These are phyloP conservation scores for Podabrus alpinus DNA, from an alignment of 2,888 invertebrate genomes.

Conservation along the genomic window DNA sequence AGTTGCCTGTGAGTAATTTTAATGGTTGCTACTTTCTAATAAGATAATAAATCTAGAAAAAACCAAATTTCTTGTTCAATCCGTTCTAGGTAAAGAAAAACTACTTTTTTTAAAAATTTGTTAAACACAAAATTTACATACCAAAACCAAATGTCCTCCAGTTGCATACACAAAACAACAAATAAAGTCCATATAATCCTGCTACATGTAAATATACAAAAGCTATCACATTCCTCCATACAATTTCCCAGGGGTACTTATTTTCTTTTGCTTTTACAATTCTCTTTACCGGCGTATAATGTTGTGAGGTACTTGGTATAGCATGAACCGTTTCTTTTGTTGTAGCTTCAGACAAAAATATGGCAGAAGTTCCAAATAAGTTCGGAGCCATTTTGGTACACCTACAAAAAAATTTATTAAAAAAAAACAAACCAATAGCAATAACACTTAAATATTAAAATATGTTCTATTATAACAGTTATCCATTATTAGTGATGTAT, in stretches of 20 bases:
- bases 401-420: not conserved
- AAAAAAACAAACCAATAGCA: not conserved
- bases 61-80: too few relatives aligned
- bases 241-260: constrained; percentile 65
- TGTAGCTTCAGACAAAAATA: constrained; percentile 60
- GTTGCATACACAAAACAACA: constrained; percentile 58
- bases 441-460: not conserved
- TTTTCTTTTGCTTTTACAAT: constrained; percentile 5
- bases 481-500: not conserved
- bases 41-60: too few relatives aligned
- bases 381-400: constrained; percentile 63
- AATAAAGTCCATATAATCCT: constrained; percentile 66
- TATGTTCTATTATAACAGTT: not conserved
- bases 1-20: too few relatives aligned
- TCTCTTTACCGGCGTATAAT: constrained; percentile 4
- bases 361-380: constrained; percentile 61
- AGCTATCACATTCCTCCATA: constrained; percentile 78
- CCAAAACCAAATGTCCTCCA: constrained; percentile 60
- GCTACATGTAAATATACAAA: constrained; percentile 72
- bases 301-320: constrained; percentile 3
- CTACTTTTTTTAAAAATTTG: not conserved
- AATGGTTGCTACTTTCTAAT: too few relatives aligned
- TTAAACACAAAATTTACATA: constrained; percentile 50
- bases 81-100: too few relatives aligned
- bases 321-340: constrained; percentile 39